These are phyloP conservation scores for Phoxinus phoxinus DNA, from an alignment of 2,113 vertebrate species.

Conservation along the genomic window DNA sequence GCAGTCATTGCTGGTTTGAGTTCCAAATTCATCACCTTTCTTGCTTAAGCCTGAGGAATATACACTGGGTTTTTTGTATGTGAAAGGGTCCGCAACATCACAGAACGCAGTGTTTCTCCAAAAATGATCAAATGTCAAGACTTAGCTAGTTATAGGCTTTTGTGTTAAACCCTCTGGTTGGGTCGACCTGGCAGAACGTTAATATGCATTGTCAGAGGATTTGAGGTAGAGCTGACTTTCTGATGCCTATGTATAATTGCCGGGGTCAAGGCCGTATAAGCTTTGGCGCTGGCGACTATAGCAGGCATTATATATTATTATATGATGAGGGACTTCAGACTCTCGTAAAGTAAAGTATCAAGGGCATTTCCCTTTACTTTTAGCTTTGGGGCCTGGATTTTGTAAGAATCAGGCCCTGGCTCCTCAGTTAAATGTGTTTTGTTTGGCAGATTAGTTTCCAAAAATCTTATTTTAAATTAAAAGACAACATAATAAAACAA, in stretches of 20 bases:
- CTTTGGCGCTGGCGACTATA: slow-evolving; percentile 71
- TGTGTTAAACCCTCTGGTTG: slow-evolving; percentile 54
- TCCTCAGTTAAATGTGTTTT: slow-evolving; percentile 56
- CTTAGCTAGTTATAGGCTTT: slow-evolving; percentile 66
- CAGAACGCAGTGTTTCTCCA: slow-evolving; percentile 60
- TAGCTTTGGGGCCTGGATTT: slow-evolving; percentile 73
- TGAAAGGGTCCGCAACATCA: slow-evolving; percentile 48
- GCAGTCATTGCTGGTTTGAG: slow-evolving; percentile 27
- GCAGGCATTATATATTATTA: slow-evolving; percentile 78
- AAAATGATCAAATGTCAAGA: slow-evolving; percentile 66
- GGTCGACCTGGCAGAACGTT: slow-evolving; percentile 62
- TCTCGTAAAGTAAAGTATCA: slow-evolving; percentile 74
- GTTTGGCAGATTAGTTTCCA: slow-evolving; percentile 69
- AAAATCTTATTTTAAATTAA: slow-evolving; percentile 70
- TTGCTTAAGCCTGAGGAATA: slow-evolving; percentile 32
- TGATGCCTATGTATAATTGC: slow-evolving; percentile 77
- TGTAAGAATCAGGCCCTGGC: slow-evolving; percentile 73
- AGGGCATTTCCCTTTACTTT: slow-evolving; percentile 72
- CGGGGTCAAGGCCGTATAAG: slow-evolving; percentile 73
- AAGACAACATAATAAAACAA: slow-evolving; percentile 62
- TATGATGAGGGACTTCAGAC: slow-evolving; percentile 71
- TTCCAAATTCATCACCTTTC: slow-evolving; percentile 54
- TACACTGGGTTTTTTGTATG: slow-evolving; percentile 24
- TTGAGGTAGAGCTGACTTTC: slow-evolving; percentile 64
- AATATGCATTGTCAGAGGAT: slow-evolving; percentile 68